Conservation (phyloP, 2,113 vertebrate species). For the Merops nubicus region DNA sequence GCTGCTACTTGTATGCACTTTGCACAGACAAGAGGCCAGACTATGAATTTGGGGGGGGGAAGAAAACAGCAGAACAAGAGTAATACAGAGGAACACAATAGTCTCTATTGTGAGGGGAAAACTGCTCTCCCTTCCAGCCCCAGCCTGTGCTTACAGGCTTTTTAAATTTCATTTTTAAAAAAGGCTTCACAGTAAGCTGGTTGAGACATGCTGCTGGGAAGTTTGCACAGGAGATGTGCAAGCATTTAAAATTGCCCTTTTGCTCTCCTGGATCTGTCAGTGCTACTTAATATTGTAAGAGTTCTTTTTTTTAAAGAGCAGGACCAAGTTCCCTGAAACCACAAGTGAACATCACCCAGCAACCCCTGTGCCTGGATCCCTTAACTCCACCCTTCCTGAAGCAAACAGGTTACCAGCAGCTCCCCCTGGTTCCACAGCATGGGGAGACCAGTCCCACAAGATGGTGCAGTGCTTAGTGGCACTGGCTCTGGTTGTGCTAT, state of each 20-base stretch:
- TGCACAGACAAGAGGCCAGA: neutral
- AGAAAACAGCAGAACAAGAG: no score
- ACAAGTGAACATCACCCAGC: neutral
- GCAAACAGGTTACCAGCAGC: neutral
- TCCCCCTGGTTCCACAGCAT: accelerated
- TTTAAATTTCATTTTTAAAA: no score
- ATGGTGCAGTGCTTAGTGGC: neutral
- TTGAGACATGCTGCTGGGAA: neutral
- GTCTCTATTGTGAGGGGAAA: accelerated
- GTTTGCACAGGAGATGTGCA: neutral
- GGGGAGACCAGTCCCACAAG: neutral
- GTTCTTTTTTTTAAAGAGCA: neutral
- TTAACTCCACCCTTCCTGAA: neutral
- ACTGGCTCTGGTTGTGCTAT: neutral
- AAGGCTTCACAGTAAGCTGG: neutral
- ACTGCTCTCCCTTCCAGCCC: accelerated
- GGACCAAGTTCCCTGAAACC: neutral
- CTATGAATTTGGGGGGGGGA: neutral
- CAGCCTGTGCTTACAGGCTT: neutral
- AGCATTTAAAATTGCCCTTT: neutral
- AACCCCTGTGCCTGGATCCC: accelerated
- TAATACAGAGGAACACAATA: no score
- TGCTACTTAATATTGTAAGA: neutral
- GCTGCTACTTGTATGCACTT: neutral
- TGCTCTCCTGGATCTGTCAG: neutral